These are phyloP conservation scores for Volucella zonaria DNA, from an alignment of 2,888 invertebrate species.

Conservation along the genomic window DNA sequence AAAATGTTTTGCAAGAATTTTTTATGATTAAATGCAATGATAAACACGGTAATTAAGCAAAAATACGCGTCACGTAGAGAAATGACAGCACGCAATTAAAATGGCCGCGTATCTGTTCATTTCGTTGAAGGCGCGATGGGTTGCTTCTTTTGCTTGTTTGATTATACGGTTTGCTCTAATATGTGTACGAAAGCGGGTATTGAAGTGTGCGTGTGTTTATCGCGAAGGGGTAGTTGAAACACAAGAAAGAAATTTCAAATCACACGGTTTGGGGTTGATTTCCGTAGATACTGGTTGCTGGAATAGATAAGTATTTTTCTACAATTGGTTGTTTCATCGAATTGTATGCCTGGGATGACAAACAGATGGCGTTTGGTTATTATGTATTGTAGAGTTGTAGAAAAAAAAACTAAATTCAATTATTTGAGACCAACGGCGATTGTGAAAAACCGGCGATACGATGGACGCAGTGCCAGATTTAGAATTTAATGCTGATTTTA, in stretches of 20 bases:
- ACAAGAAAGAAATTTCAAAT: slow-evolving; percentile 20
- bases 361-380: too few species aligned
- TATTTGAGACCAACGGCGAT: too few species aligned
- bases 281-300: background rate
- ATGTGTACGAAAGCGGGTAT: slow-evolving; percentile 72
- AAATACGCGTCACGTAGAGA: slow-evolving; percentile 75
- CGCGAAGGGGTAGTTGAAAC: slow-evolving; percentile 40
- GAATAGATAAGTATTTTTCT: background rate
- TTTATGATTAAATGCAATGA: slow-evolving; percentile 62
- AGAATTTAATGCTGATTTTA: too few species aligned
- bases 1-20: slow-evolving; percentile 41
- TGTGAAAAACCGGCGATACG: too few species aligned
- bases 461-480: too few species aligned
- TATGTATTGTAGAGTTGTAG: too few species aligned
- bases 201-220: slow-evolving; percentile 26
- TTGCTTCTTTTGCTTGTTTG: slow-evolving; percentile 1
- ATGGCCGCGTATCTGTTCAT: slow-evolving; percentile 78
- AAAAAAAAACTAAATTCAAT: too few species aligned
- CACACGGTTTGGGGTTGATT: slow-evolving; percentile 24
- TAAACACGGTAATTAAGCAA: slow-evolving; percentile 64
- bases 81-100: slow-evolving; percentile 80
- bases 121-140: slow-evolving; percentile 68
- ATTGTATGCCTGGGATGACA: too few species aligned
- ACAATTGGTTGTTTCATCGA: too few species aligned
- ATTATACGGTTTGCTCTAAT: too few species aligned